Percentiles rank a stretch among this genome's conserved stretches.
Conservation (phyloP, 2,888 invertebrate species). For the Seira ritae region DNA sequence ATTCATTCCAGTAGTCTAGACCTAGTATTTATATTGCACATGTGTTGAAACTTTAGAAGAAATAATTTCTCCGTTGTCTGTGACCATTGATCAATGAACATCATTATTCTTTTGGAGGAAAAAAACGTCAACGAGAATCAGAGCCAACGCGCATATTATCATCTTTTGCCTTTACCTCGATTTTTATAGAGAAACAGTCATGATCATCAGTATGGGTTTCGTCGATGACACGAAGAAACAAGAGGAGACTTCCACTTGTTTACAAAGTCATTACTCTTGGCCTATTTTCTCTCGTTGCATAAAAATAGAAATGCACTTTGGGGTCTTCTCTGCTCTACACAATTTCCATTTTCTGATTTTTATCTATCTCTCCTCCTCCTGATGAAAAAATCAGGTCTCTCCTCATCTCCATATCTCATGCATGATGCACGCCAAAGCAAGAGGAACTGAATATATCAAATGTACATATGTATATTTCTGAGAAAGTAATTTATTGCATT, state of each 20-base stretch:
- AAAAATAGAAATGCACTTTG: conserved; percentile 24
- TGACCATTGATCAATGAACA: conserved; percentile 19
- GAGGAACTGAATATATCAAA: no score
- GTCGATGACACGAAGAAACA: not conserved
- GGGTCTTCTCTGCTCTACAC: not conserved
- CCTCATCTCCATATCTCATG: conserved; percentile 8
- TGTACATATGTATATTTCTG: no score
- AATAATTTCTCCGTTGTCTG: no score
- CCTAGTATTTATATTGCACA: no score
- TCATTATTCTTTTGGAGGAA: conserved; percentile 4
- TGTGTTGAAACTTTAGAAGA: no score
- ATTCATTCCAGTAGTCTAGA: no score
- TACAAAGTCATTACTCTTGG: conserved; percentile 49
- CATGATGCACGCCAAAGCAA: not conserved
- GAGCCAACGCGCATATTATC: not conserved
- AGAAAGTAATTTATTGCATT: conserved; percentile 1
- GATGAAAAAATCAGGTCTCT: conserved; percentile 18
- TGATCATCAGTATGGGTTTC: not conserved
- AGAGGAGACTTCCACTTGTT: conserved; percentile 27
- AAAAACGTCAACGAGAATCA: not conserved
- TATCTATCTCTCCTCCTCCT: not conserved
- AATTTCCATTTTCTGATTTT: conserved; percentile 2
- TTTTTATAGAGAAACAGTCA: conserved; percentile 13
- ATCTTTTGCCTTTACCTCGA: conserved; percentile 11
- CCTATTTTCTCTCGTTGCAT: conserved; percentile 32